A percentile compares a stretch with the other conserved stretches of the same genome.
These are phyloP conservation scores for Gallinago media DNA, from an alignment of 2,113 vertebrate species.

Conservation along the genomic window DNA sequence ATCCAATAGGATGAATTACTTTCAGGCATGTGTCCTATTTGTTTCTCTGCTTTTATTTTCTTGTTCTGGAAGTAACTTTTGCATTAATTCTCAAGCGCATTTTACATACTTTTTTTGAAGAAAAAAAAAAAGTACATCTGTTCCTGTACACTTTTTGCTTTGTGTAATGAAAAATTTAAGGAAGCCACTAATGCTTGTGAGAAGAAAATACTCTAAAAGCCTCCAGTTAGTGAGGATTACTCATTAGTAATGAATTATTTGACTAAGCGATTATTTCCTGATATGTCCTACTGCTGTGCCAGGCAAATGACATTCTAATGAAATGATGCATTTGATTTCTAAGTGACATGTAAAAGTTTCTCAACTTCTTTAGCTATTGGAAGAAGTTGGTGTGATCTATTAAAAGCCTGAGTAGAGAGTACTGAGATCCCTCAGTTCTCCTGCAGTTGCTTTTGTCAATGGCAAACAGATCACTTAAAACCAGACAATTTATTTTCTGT, in stretches of 20 bases:
- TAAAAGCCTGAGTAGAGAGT: not conserved
- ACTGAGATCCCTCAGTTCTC: not conserved
- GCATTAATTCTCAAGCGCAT: not conserved
- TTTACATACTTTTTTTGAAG: not conserved
- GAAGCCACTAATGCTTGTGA: not conserved
- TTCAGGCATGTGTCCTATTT: conserved; percentile 84
- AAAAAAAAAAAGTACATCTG: not conserved
- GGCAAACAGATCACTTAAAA: not conserved
- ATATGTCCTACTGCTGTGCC: not conserved
- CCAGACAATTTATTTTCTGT: not conserved
- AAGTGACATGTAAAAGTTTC: not conserved
- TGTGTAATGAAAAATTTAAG: not conserved
- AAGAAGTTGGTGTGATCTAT: not conserved
- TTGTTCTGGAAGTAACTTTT: not conserved
- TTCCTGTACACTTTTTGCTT: not conserved
- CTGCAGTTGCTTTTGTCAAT: not conserved
- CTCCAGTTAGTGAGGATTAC: not conserved
- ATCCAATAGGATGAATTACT: conserved; percentile 99
- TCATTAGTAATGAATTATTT: not conserved
- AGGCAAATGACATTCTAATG: not conserved
- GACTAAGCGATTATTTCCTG: not conserved
- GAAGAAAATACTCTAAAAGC: not conserved
- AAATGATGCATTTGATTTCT: not conserved
- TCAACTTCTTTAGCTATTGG: not conserved
- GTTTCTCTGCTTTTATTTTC: not conserved